Percentiles rank a stretch among this genome's conserved stretches.
Evolutionary conservation across 2,888 invertebrate genomes (phyloP).

Genomic region (Dynastes hyllus): DNA sequence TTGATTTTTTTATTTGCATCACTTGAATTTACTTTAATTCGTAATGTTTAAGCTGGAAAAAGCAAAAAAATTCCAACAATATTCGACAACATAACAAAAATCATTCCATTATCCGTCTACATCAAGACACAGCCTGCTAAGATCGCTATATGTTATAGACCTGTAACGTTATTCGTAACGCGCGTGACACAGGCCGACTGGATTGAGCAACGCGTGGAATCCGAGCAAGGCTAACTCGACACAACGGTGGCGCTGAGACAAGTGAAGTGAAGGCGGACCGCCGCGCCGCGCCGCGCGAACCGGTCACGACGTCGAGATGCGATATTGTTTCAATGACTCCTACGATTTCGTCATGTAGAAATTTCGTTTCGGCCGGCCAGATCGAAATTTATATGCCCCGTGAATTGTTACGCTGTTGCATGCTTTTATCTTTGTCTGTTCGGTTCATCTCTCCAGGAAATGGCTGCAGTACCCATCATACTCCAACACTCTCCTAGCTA

Average conservation of each 20-base stretch:
- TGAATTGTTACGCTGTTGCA: no score
- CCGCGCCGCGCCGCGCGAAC: conserved; percentile 54
- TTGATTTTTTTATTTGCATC: no score
- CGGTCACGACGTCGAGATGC: conserved; percentile 61
- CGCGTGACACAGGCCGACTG: background rate
- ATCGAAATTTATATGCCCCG: background rate
- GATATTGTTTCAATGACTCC: conserved; percentile 61
- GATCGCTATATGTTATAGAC: background rate
- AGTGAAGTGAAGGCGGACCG: conserved; percentile 55
- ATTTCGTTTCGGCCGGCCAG: conserved; percentile 53
- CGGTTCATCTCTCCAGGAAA: no score
- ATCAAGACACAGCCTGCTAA: background rate
- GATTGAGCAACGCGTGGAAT: conserved; percentile 55
- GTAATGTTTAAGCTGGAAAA: no score
- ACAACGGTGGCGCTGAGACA: conserved; percentile 56
- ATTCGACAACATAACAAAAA: no score
- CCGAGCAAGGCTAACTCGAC: conserved; percentile 58
- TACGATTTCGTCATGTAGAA: conserved; percentile 58
- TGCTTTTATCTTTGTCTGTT: no score
- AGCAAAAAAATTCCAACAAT: no score
- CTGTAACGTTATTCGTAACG: background rate
- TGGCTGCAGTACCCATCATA: no score
- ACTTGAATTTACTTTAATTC: no score
- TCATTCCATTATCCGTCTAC: no score
- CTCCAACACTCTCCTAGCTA: no score